phyloP scores from a whole-genome alignment of 2,113 vertebrate genomes.

The Brachionichthys hirsutus region DNA sequence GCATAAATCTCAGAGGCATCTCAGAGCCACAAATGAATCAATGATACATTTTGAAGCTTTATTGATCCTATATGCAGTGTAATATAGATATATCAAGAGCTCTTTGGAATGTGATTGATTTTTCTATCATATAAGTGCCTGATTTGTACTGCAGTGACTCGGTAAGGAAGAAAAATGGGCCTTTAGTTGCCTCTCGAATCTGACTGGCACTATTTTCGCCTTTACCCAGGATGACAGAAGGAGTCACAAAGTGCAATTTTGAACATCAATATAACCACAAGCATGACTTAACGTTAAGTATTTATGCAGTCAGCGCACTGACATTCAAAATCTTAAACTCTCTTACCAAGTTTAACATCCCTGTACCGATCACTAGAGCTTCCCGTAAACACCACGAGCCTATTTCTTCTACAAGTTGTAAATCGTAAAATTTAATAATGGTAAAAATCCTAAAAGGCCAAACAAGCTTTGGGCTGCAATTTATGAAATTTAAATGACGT shows the following conservation, averaged over 20 bases:
- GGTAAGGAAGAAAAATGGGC: neutral
- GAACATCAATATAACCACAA: conserved; percentile 1
- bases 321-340: neutral
- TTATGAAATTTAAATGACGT: too few relatives aligned
- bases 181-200: neutral
- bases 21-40: neutral
- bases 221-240: conserved; percentile 4
- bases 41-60: neutral
- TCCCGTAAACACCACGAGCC: too few relatives aligned
- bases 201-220: neutral
- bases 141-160: conserved; percentile 1
- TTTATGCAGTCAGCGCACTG: neutral
- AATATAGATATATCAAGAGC: conserved; percentile 1
- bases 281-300: neutral
- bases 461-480: too few relatives aligned
- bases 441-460: too few relatives aligned
- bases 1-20: neutral
- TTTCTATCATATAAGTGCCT: neutral
- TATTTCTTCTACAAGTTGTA: too few relatives aligned
- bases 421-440: too few relatives aligned
- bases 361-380: too few relatives aligned
- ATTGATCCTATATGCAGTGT: neutral
- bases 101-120: neutral
- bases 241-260: neutral
- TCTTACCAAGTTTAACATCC: too few relatives aligned